A percentile compares a stretch with the other conserved stretches of the same genome.
phyloP scores from a whole-genome alignment of 1,140 invertebrate genomes.

The Zophobas atratus region DNA sequence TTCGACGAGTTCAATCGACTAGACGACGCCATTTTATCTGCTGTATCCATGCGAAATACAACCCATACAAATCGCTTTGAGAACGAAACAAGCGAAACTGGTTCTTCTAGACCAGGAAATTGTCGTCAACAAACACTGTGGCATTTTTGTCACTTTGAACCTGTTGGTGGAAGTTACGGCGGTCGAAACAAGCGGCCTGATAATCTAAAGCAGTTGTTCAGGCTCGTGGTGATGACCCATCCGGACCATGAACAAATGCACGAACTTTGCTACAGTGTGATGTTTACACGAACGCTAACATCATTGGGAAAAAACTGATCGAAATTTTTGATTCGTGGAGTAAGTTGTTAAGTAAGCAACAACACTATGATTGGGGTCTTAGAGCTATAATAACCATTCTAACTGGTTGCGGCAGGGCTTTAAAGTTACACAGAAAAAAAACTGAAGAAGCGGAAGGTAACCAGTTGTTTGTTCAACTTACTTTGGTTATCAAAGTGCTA shows the following conservation, averaged over 20 bases:
- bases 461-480: conserved; percentile 70
- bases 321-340: conserved; percentile 85
- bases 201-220: conserved; percentile 92
- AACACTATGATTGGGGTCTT: conserved; percentile 99
- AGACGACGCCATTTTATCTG: conserved; percentile 92
- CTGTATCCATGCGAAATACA: conserved; percentile 92
- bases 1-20: conserved; percentile 99
- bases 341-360: conserved; percentile 86
- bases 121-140: conserved; percentile 84
- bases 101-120: conserved; percentile 83
- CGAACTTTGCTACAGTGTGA: conserved; percentile 91
- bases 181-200: conserved; percentile 94
- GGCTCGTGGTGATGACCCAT: conserved; percentile 93
- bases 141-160: conserved; percentile 97
- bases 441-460: conserved; percentile 35
- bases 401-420: conserved; percentile 75
- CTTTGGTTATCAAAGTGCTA: conserved; percentile 82
- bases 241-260: conserved; percentile 89
- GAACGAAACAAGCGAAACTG: conserved; percentile 75
- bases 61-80: conserved; percentile 88
- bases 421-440: conserved; percentile 65
- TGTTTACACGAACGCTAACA: conserved; percentile 84
- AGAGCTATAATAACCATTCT: conserved; percentile 94
- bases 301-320: conserved; percentile 84
- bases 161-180: conserved; percentile 93